These are phyloP conservation scores for Dendroctonus ponderosae DNA, from an alignment of 1,140 invertebrate species.

Conservation along the genomic window DNA sequence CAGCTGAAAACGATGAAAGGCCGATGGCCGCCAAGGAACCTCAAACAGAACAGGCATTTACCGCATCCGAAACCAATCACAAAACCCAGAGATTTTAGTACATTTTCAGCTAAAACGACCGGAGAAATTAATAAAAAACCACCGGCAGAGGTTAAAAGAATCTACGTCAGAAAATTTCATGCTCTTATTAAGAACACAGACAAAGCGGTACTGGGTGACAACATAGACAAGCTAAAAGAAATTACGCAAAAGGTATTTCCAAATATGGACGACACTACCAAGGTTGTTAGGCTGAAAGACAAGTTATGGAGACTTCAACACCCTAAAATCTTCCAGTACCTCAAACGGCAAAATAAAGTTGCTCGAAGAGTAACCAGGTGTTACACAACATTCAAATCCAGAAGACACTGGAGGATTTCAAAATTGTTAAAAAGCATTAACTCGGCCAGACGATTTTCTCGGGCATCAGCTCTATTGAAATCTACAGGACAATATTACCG, in stretches of 20 bases:
- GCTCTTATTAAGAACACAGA: conserved; percentile 12
- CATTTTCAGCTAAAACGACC: background rate
- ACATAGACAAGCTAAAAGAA: conserved; percentile 9
- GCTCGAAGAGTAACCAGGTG: conserved; percentile 4
- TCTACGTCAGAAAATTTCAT: conserved; percentile 23
- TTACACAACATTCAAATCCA: conserved; percentile 16
- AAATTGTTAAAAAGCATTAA: conserved; percentile 7
- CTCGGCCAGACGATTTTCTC: background rate
- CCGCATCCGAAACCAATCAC: background rate
- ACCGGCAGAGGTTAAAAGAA: background rate
- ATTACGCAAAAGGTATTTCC: conserved; percentile 11
- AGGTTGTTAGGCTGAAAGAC: conserved; percentile 2
- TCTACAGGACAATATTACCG: background rate
- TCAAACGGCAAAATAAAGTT: conserved; percentile 12
- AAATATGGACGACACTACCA: conserved; percentile 10
- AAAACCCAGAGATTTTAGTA: conserved; percentile 7
- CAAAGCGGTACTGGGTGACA: background rate
- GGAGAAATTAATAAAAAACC: conserved; percentile 2
- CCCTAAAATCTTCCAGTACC: conserved; percentile 15
- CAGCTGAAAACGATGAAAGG: conserved; percentile 26
- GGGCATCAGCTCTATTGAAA: background rate
- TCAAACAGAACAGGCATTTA: conserved; percentile 7
- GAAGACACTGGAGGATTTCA: conserved; percentile 1
- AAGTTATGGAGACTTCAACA: conserved; percentile 26
- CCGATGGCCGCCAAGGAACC: conserved; percentile 24